Base-by-base conservation (phyloP, 2,888 invertebrate species). In the Amiota mariae region DNA sequence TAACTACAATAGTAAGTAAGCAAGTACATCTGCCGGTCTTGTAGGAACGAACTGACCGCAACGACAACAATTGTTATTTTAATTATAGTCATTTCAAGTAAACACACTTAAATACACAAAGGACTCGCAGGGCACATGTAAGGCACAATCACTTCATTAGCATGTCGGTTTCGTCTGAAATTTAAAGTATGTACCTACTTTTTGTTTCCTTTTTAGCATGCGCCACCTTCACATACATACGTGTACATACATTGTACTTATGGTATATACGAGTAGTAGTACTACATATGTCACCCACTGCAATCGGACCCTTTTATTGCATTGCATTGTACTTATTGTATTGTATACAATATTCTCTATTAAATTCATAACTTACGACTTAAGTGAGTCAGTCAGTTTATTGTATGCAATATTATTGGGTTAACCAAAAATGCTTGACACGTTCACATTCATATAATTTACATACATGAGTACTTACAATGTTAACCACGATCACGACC, bases 31-130 rank as follows among this genome's bases (percentile, higher is more conserved):
- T 20, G 15, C 6, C 10, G 54, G 13, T 54, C 13, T 2, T n/a
- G 12, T 8, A n/a, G 54, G n/a, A 15, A 47, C 73, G 75, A 36
- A 78, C 72, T 84, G 83, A 85, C 83, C 83, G 82, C 36, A 36
- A 36, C 36, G 36, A 36, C 83, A 83, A 84, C 83, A 83, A 83
- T 83, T 82, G 81, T 82, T 72, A 84, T 77, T 83, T 83, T 85
- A 83, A 83, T 83, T 83, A 85, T 83, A 78, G 80, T 83, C 82
- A 83, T 83, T 83, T 63, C n/a, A 63, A 36, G 11, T 13, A 63
- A 8, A 56, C 56, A 56, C 18, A 10, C 59, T 18, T 18, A 9
- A 57, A 20, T 15, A 9, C 15, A 11, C n/a, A n/a, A 8, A 63
- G n/a, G 46, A 36, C 4, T 36, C 36, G 36, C 36, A 36, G 36